Conservation (phyloP, 2,797 vertebrate genomes). For the Gymnoscopelus microlampas region DNA sequence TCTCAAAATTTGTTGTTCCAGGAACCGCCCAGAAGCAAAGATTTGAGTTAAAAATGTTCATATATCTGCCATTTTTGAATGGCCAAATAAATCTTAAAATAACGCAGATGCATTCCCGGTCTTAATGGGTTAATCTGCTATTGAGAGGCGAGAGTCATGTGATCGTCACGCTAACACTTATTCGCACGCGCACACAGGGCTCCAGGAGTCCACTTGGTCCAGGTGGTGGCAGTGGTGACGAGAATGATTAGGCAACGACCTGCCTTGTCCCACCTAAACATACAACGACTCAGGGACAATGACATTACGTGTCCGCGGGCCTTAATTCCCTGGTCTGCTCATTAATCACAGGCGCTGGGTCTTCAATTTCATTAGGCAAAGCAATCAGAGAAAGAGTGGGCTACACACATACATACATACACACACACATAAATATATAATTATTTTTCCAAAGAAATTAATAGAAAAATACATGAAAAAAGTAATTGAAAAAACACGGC, state of each 20-base stretch:
- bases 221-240: constrained; percentile 7
- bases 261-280: constrained; percentile 31
- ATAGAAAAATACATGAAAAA: too few relatives aligned
- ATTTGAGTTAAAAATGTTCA: too few relatives aligned
- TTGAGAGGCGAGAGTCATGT: constrained; percentile 48
- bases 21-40: too few relatives aligned
- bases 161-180: constrained; percentile 39
- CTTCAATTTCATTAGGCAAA: constrained; percentile 6
- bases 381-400: not conserved
- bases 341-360: constrained; percentile 45
- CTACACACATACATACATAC: too few relatives aligned
- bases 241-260: constrained; percentile 32
- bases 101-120: too few relatives aligned
- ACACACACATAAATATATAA: too few relatives aligned
- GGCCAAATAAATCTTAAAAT: too few relatives aligned
- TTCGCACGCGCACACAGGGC: too few relatives aligned
- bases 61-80: too few relatives aligned
- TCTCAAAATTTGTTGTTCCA: too few relatives aligned
- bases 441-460: too few relatives aligned
- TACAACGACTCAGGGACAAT: constrained; percentile 30
- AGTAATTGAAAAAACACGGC: too few relatives aligned
- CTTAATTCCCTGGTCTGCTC: constrained; percentile 47
- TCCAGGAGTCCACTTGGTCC: constrained; percentile 16
- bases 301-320: constrained; percentile 26
- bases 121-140: constrained; percentile 47